A percentile compares a stretch with the other conserved stretches of the same genome.
These are phyloP conservation scores for Zenarchopterus dispar DNA, from an alignment of 2,797 vertebrate species.

Conservation along the genomic window DNA sequence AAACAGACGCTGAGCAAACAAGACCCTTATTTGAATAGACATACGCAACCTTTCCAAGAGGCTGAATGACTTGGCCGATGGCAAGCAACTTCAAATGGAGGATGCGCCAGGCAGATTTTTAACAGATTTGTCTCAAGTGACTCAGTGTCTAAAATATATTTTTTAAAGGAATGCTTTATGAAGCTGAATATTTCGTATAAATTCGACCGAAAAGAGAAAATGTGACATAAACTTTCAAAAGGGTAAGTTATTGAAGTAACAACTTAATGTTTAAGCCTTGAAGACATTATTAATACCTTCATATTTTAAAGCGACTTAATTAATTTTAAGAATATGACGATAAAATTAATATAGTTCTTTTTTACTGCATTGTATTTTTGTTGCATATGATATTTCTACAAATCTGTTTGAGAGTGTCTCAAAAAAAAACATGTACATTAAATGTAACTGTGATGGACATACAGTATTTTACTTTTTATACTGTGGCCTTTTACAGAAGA, in stretches of 20 bases:
- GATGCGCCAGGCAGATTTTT: conserved; percentile 26
- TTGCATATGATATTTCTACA: neutral
- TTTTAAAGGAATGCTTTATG: neutral
- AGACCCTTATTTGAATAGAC: conserved; percentile 77
- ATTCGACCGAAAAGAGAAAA: neutral
- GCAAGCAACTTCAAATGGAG: conserved; percentile 33
- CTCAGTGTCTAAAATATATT: neutral
- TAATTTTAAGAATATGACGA: conserved; percentile 2
- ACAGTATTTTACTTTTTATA: too few relatives aligned
- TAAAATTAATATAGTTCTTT: neutral
- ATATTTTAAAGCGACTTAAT: conserved; percentile 3
- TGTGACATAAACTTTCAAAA: neutral
- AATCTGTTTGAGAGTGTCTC: neutral
- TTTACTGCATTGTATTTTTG: too few relatives aligned
- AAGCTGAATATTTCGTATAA: neutral
- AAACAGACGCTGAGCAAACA: conserved; percentile 80
- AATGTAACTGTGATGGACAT: neutral
- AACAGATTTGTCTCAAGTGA: conserved; percentile 18
- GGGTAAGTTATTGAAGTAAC: neutral
- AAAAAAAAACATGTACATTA: neutral
- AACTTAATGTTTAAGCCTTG: neutral
- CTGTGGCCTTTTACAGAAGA: neutral
- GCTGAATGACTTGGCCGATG: conserved; percentile 53
- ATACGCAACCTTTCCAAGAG: conserved; percentile 70
- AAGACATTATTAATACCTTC: neutral